phyloP scores from a whole-genome alignment of 1,140 invertebrate species.

The Caenorhabditis brenneri region DNA sequence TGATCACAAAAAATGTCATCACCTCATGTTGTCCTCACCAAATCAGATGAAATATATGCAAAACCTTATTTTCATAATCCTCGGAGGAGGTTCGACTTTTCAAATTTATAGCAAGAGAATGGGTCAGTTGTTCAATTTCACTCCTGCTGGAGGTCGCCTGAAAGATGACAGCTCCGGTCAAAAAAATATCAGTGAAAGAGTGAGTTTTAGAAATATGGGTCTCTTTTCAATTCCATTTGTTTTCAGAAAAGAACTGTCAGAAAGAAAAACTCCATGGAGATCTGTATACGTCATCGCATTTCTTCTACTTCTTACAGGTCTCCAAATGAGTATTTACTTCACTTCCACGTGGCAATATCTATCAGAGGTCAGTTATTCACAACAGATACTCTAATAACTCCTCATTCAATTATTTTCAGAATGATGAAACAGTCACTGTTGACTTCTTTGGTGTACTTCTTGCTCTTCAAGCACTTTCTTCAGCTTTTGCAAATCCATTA shows the following conservation, averaged over 20 bases:
- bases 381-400: no score
- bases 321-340: slow-evolving; percentile 46
- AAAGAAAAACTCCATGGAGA: slow-evolving; percentile 41
- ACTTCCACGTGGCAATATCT: slow-evolving; percentile 48
- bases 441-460: slow-evolving; percentile 49
- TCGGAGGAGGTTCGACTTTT: slow-evolving; percentile 7
- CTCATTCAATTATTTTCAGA: no score
- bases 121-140: neutral
- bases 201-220: neutral
- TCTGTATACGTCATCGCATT: neutral
- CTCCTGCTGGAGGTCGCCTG: no score
- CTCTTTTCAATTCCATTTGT: neutral
- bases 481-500: slow-evolving; percentile 38
- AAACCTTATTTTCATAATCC: slow-evolving; percentile 23
- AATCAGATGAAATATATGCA: neutral
- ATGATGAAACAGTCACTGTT: slow-evolving; percentile 28
- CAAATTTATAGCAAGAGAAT: neutral
- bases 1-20: slow-evolving; percentile 36
- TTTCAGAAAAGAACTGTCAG: slow-evolving; percentile 14
- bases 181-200: slow-evolving; percentile 8
- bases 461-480: slow-evolving; percentile 7
- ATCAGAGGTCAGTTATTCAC: slow-evolving; percentile 14
- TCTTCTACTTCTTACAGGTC: slow-evolving; percentile 9
- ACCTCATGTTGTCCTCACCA: slow-evolving; percentile 17
- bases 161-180: neutral